Percentiles rank a stretch among this genome's conserved stretches.
Evolutionary conservation across 2,113 vertebrate species (phyloP).

Genomic region (Bagarius yarrelli): DNA sequence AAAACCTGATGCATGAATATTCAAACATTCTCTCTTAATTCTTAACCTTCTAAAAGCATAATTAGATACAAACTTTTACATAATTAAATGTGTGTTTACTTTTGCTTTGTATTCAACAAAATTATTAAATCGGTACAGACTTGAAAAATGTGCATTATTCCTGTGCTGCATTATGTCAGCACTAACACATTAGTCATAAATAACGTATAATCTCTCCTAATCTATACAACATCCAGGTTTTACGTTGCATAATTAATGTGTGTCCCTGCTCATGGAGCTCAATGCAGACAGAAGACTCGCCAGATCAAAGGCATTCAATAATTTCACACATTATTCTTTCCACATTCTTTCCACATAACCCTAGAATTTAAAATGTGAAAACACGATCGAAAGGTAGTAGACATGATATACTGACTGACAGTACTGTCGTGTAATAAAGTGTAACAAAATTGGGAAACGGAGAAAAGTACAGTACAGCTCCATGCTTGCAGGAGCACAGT

Average conservation of each 20-base stretch:
- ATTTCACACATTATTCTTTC: constrained; percentile 9
- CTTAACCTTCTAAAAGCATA: background rate
- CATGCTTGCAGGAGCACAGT: constrained; percentile 53
- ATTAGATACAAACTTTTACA: constrained; percentile 20
- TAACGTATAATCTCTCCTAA: background rate
- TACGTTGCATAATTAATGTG: constrained; percentile 23
- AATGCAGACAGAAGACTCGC: background rate
- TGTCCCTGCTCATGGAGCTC: background rate
- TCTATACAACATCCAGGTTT: background rate
- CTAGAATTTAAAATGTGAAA: background rate
- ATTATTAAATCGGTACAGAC: constrained; percentile 1
- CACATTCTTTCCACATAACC: background rate
- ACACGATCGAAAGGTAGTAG: background rate
- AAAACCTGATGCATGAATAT: background rate
- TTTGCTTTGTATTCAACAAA: background rate
- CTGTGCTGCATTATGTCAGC: background rate
- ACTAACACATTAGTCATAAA: background rate
- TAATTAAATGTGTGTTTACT: constrained; percentile 5
- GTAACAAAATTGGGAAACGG: constrained; percentile 23
- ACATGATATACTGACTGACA: background rate
- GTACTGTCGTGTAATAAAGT: constrained; percentile 20
- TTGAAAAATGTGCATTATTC: background rate
- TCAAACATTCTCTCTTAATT: background rate
- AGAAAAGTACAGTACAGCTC: constrained; percentile 62
- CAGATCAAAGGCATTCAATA: constrained; percentile 10